A percentile compares a stretch with the other conserved stretches of the same genome.
Conservation (phyloP, 92 coral and sea anemone genomes). For the Porites cylindrica region DNA sequence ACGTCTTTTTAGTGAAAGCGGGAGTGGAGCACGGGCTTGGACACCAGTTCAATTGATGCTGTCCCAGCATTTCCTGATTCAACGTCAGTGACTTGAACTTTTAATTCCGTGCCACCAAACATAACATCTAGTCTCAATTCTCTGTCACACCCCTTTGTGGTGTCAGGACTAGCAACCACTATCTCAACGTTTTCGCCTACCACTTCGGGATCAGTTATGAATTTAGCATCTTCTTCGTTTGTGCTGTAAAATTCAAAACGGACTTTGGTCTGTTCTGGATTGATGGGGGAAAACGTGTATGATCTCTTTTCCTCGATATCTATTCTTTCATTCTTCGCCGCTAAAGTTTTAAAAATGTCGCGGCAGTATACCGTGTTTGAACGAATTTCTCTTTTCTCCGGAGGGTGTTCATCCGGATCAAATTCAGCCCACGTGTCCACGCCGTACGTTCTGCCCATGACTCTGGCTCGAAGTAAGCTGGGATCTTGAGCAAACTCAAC, state of each 20-base stretch:
- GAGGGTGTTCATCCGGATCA: constrained; percentile 15
- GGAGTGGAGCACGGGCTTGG: constrained; percentile 17
- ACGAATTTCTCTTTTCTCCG: background rate
- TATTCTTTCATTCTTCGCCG: constrained; percentile 29
- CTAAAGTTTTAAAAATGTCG: background rate
- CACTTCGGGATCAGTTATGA: constrained; percentile 22
- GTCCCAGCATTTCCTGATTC: constrained; percentile 30
- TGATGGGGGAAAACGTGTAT: background rate
- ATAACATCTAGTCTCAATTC: constrained; percentile 5
- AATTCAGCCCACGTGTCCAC: background rate
- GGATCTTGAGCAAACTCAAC: constrained; percentile 49
- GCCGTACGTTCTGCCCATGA: constrained; percentile 53
- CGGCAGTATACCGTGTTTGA: background rate
- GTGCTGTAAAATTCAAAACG: background rate
- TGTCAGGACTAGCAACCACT: constrained; percentile 19
- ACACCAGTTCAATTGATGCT: constrained; percentile 28
- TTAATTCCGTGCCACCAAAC: constrained; percentile 55
- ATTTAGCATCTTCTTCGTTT: constrained; percentile 1
- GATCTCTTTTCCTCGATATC: constrained; percentile 16
- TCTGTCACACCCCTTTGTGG: constrained; percentile 46
- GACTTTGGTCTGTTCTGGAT: background rate
- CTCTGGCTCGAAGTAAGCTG: constrained; percentile 29
- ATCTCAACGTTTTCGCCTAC: constrained; percentile 29
- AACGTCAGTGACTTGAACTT: constrained; percentile 26
- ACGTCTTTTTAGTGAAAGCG: constrained; percentile 9